These are phyloP conservation scores for Bergia sp. DNA, from an alignment of 92 coral and sea anemone species.

Conservation along the genomic window DNA sequence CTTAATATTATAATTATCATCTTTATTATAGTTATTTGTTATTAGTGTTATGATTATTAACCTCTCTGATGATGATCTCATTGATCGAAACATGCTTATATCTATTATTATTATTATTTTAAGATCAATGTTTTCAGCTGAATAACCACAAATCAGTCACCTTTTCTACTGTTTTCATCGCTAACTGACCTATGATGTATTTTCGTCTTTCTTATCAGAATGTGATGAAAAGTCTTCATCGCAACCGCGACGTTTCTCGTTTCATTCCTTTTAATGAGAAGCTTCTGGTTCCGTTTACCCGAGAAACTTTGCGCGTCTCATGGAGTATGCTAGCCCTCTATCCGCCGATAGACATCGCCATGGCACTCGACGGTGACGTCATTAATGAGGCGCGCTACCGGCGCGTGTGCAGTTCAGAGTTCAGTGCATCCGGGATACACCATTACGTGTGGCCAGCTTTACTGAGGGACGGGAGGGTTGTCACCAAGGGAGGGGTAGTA, in stretches of 20 bases:
- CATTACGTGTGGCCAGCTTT: conserved; percentile 94
- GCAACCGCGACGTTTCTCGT: conserved; percentile 63
- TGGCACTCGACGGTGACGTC: conserved; percentile 83
- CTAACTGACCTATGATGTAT: background rate
- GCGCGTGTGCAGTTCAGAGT: conserved; percentile 75
- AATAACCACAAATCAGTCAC: no score
- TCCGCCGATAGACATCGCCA: conserved; percentile 84
- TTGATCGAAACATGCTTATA: no score
- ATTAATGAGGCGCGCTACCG: conserved; percentile 84
- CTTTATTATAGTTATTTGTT: no score
- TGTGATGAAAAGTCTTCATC: conserved; percentile 74
- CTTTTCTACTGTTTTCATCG: no score
- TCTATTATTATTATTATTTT: no score
- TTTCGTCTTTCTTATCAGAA: conserved; percentile 48
- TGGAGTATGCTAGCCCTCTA: conserved; percentile 77
- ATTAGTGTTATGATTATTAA: no score
- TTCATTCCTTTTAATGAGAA: conserved; percentile 73
- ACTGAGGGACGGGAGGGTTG: conserved; percentile 69
- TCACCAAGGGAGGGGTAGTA: conserved; percentile 87
- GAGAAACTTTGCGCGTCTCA: conserved; percentile 74
- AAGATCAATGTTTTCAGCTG: no score
- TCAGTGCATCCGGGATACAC: conserved; percentile 80
- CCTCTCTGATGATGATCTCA: no score
- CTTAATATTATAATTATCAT: no score
- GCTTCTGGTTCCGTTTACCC: conserved; percentile 56